Base-by-base conservation (phyloP, 2,888 invertebrate genomes). In the Drosophila percnosoma region DNA sequence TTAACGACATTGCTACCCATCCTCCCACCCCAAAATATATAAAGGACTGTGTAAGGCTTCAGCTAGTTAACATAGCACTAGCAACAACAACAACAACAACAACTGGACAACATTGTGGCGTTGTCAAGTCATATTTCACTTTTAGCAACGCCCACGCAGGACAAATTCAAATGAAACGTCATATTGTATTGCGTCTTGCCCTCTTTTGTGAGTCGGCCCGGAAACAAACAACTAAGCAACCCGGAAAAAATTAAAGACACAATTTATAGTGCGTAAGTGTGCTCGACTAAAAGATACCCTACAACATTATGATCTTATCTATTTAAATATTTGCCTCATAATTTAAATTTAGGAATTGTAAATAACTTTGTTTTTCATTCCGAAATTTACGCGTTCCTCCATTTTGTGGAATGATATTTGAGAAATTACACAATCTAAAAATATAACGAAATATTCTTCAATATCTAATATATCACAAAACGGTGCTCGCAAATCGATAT, bases 51-150 rank as follows among this genome's bases (percentile, higher is more conserved):
- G 52, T 57, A 31, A n/a, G 42, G 57, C 58, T 54, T 58, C 38
- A 51, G 48, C 66, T 78, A 70, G 69, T 78, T 69, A 66, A 75
- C 78, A 64, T 55, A 76, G 64, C 51, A 73, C 36, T 58, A 58
- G 54, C 54, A 59, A 49, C 29, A 55, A 48, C 31, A 52, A 51
- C 48, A 65, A 18, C 38, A 69, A n/a, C 61, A 60, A 45, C 65
- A 68, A 68, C 53, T 67, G 55, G 54, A 59, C 49, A 71, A 66
- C 67, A 73, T 54, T 74, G 71, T 54, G 62, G 60, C 73, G 69
- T 61, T 84, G 77, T 84, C 89, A 83, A 87, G 85, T 89, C 87
- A 87, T 89, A 87, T 85, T 89, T 85, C 87, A 85, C 78, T 87
- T 78, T 75, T 24, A 57, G 78, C 58, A 64, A 74, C 89, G 70